Evolutionary conservation across 1,140 invertebrate genomes (phyloP).

Genomic region (Drosophila yakuba): DNA sequence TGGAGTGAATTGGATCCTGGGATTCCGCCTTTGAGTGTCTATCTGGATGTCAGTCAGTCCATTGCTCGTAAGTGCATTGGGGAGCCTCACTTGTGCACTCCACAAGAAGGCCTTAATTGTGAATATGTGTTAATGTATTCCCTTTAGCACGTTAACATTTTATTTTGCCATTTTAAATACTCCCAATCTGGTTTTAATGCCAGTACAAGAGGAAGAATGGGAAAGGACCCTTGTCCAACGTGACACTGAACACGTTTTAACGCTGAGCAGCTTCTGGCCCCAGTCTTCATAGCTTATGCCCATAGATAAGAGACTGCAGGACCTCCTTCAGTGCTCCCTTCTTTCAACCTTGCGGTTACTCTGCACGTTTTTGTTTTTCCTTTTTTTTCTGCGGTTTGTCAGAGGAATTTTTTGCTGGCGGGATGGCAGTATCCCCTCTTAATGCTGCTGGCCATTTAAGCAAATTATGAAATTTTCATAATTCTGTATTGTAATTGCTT

Average conservation of each 20-base stretch:
- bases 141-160: slow-evolving; percentile 76
- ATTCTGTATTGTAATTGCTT: slow-evolving; percentile 62
- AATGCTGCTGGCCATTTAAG: slow-evolving; percentile 65
- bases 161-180: slow-evolving; percentile 71
- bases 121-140: slow-evolving; percentile 83
- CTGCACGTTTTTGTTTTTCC: slow-evolving; percentile 12
- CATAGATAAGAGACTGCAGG: slow-evolving; percentile 74
- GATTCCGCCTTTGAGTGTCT: slow-evolving; percentile 12
- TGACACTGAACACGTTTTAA: slow-evolving; percentile 80
- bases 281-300: slow-evolving; percentile 76
- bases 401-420: slow-evolving; percentile 3
- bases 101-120: slow-evolving; percentile 66
- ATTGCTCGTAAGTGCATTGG: slow-evolving; percentile 64
- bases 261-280: slow-evolving; percentile 49
- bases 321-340: not conserved
- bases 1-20: slow-evolving; percentile 16
- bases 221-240: slow-evolving; percentile 35
- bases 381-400: slow-evolving; percentile 13
- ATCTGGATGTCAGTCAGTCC: slow-evolving; percentile 17
- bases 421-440: not conserved
- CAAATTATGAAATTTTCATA: slow-evolving; percentile 80
- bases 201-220: not conserved
- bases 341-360: slow-evolving; percentile 32
- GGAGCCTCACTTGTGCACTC: slow-evolving; percentile 36
- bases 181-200: slow-evolving; percentile 44